These are phyloP conservation scores for Syrmaticus mikado DNA, from an alignment of 2,113 vertebrate species.

Conservation along the genomic window DNA sequence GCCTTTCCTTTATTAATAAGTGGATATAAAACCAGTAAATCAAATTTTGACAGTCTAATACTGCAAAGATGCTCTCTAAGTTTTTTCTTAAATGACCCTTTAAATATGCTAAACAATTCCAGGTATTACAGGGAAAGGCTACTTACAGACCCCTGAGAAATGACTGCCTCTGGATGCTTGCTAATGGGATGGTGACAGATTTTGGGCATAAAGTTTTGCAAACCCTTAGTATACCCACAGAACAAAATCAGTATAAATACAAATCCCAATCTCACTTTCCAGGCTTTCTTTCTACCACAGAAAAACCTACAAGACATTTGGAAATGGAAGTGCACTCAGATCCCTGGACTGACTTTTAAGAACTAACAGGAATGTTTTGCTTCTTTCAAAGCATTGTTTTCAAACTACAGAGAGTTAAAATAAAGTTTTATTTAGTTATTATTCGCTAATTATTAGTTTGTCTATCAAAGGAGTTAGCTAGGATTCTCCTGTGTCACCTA, in stretches of 20 bases:
- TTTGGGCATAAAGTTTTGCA: not conserved
- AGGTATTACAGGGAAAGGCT: not conserved
- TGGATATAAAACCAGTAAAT: not conserved
- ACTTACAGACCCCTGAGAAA: not conserved
- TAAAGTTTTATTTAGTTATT: not conserved
- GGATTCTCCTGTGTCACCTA: slow-evolving; percentile 19
- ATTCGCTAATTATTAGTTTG: slow-evolving; percentile 21
- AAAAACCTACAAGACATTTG: not conserved
- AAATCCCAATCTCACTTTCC: not conserved
- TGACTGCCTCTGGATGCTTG: not conserved
- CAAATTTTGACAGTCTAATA: not conserved
- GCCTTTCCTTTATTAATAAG: not conserved
- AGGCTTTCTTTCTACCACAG: not conserved
- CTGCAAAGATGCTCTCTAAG: not conserved
- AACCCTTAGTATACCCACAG: accelerated
- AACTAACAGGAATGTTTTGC: not conserved
- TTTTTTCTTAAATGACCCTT: not conserved
- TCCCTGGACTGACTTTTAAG: not conserved
- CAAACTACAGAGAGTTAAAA: not conserved
- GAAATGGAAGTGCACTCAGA: not conserved
- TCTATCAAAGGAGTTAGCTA: slow-evolving; percentile 35
- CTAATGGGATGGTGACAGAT: not conserved
- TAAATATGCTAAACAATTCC: not conserved
- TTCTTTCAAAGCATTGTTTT: not conserved
- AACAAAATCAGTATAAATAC: not conserved